A percentile compares a stretch with the other conserved stretches of the same genome.
These are phyloP conservation scores for Pseudomyrmex dendroicus DNA, from an alignment of 1,140 invertebrate species.

Conservation along the genomic window DNA sequence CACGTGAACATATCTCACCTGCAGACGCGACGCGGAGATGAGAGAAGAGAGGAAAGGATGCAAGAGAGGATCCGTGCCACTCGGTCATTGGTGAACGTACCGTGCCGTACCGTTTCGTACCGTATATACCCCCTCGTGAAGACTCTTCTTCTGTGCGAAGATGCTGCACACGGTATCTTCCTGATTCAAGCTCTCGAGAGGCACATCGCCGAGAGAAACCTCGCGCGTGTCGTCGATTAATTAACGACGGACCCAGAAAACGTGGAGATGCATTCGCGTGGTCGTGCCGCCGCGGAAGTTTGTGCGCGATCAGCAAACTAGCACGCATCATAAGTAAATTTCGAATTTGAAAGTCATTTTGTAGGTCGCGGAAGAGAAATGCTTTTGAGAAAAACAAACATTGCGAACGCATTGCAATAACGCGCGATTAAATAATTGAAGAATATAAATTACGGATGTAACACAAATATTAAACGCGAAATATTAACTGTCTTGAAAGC, in stretches of 20 bases:
- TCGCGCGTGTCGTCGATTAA: constrained; percentile 51
- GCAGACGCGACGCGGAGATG: constrained; percentile 60
- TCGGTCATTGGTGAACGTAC: constrained; percentile 85
- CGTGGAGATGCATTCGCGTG: not conserved
- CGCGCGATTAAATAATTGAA: too few relatives aligned
- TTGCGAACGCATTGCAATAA: too few relatives aligned
- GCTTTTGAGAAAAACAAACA: too few relatives aligned
- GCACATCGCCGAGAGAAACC: constrained; percentile 42
- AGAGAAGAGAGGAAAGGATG: constrained; percentile 72
- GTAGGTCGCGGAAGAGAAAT: not conserved
- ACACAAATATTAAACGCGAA: too few relatives aligned
- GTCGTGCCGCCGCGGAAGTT: constrained; percentile 41
- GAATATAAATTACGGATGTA: too few relatives aligned
- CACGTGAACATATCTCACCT: not conserved
- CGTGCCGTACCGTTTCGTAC: constrained; percentile 81
- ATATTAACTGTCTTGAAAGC: too few relatives aligned
- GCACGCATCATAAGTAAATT: not conserved
- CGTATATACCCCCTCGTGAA: constrained; percentile 74
- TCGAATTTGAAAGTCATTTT: not conserved
- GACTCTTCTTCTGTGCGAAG: constrained; percentile 56
- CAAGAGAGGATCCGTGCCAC: constrained; percentile 83
- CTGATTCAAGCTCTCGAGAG: constrained; percentile 40
- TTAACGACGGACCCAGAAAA: constrained; percentile 43
- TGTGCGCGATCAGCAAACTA: constrained; percentile 40
- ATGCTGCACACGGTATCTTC: constrained; percentile 31